Base-by-base conservation (phyloP, 1,140 invertebrate species). In the Chymomyza costata region DNA sequence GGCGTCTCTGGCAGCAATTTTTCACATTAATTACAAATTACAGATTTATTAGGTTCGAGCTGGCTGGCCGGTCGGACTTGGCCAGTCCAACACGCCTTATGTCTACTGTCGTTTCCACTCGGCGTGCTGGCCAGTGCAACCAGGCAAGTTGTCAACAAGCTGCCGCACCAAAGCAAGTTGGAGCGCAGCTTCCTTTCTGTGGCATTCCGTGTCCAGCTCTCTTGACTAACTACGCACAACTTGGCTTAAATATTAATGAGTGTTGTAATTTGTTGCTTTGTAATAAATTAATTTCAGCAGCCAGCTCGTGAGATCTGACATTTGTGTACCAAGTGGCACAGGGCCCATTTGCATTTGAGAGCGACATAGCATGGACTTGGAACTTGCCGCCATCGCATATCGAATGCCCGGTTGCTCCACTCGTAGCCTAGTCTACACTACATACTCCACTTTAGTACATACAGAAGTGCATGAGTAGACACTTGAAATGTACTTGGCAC, bases 11-110 rank as follows among this genome's bases (percentile, higher is more conserved):
- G 32, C 57, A 60, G 53, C 70, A 68, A 73, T 82, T 82, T 82
- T 82, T 76, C 66, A 71, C 76, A 82, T 82, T 82, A 82, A 82
- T 82, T 82, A 82, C 78, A 82, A 82, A 82, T 82, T 82, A 76
- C 67, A 82, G 76, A 82, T 82, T 82, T 82, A 82, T 82, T 82
- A 76, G 78, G 76, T 76, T 76, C 64, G 66, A 63, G 54, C 51
- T 66, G 62, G 49, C 67, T 15, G 32, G 6, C 18, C 18, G 40
- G 50, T 30, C 38, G 31, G 47, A 28, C 16, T 58, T 47, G 58
- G 31, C 37, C 46, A 21, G 56, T 45, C 5, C 40, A 38, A 28
- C 14, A 6, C 18, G 28, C 1, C 11, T 14, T 6, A 2, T 21
- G n/a, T 21, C 19, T 28, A 19, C 18, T 39, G 45, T 13, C 1